These are phyloP conservation scores for Pteria penguin DNA, from an alignment of 2,888 invertebrate genomes.

Conservation along the genomic window DNA sequence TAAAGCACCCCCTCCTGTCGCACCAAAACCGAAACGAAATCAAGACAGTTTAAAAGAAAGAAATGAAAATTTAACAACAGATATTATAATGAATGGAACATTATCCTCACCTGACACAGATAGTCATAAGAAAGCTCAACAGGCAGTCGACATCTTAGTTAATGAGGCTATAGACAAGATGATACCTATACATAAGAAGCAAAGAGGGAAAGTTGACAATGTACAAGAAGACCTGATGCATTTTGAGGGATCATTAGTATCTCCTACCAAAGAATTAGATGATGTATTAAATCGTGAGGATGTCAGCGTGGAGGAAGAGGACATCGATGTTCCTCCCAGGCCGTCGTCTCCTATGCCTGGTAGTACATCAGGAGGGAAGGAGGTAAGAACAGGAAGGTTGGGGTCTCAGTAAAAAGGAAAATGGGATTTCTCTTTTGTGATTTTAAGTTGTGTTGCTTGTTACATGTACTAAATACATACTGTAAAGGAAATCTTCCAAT, in stretches of 20 bases:
- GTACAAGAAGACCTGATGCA: conserved; percentile 30
- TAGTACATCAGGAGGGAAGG: conserved; percentile 33
- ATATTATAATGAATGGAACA: conserved; percentile 20
- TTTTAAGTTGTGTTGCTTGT: too few species aligned
- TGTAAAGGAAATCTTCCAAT: too few species aligned
- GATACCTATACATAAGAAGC: conserved; percentile 64
- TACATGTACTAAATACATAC: too few species aligned
- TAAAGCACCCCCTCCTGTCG: conserved; percentile 56
- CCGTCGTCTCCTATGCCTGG: conserved; percentile 71
- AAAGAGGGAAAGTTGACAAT: conserved; percentile 43
- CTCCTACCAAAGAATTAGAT: conserved; percentile 56
- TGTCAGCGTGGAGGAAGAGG: conserved; percentile 40
- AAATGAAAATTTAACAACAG: conserved; percentile 14
- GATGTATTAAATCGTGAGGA: conserved; percentile 43
- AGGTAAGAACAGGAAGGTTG: too few species aligned
- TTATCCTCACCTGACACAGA: conserved; percentile 20
- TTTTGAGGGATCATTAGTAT: conserved; percentile 34
- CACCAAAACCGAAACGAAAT: conserved; percentile 57
- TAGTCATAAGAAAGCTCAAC: conserved; percentile 46
- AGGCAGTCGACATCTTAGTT: conserved; percentile 67
- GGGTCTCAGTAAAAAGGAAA: too few species aligned
- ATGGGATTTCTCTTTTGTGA: too few species aligned
- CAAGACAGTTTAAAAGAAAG: conserved; percentile 26
- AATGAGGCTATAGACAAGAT: conserved; percentile 75
- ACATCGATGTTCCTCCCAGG: conserved; percentile 47